Evolutionary conservation across 2,797 vertebrate species (phyloP), one percentile per base, ranked within the genome.

Genomic region (Trematomus bernacchii): DNA sequence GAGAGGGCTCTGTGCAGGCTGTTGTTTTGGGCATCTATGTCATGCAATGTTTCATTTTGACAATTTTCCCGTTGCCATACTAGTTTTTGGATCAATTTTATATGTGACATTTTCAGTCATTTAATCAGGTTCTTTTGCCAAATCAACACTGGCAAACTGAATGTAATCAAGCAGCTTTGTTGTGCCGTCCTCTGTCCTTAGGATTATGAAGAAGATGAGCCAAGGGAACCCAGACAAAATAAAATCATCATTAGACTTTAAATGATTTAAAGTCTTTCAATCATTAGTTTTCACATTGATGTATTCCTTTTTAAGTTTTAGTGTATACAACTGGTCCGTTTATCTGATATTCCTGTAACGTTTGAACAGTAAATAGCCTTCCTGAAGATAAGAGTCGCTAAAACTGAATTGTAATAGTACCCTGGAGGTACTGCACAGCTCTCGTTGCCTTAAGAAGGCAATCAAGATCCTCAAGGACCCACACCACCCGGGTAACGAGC

Each of bases 11-110:
- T 2, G 44, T 30, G 47, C 42, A 19, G 19, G 14, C 69, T 62
- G 59, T 60, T 73, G 47, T 67, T 69, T 76, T 68, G 1, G 71
- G 60, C 48, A 30, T 63, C 74, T 50, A 57, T 37, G 21, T 63
- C 46, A 65, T 19, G 18, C 40, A 14, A 15, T 6, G 21, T 77
- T 54, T 71, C 2, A 52, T 44, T 65, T 51, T 51, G 27, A 70
- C 15, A 37, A 21, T 71, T 82, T 50, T 14, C 5, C 1, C 21
- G 57, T 50, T 62, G 33, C 6, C 15, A 71, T 57, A 62, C 19
- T 37, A 72, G 33, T 14, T 68, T 73, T 53, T 68, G 4, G 46
- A 48, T 50, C 21, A 3, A 18, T 37, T 44, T 52, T 43, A 60
- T 23, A 11, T 1, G 9, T 52, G 47, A 66, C 62, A 72, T 66